Base-by-base conservation (phyloP, 2,888 invertebrate species). In the Microdon myrmicae region DNA sequence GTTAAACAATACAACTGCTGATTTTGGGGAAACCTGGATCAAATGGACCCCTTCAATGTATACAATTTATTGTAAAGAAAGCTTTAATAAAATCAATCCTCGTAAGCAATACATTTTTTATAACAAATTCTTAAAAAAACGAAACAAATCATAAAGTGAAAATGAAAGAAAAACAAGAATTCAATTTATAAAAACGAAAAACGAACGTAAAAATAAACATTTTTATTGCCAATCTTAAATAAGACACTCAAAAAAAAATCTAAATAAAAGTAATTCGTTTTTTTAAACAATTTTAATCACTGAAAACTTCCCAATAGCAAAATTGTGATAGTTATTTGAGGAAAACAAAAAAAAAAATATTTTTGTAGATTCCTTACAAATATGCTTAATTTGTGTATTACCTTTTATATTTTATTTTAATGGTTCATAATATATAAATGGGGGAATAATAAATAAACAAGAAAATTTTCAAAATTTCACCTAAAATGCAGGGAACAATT, bases 401-500 rank as follows among this genome's bases (percentile, higher is more conserved):
- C 49, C 44, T 61, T 49, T 53, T 35, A 41, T 23, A 31, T 43
- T 47, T 29, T 25, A 39, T 45, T 45, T 45, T 22, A 25, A 45
- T 34, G 49, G 32, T 61, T 49, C 39, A 26, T 55, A 32, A 19
- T 14, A 35, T n/a, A n/a, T n/a, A n/a, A n/a, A n/a, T n/a, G n/a
- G n/a, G n/a, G 38, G 38, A 37, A 25, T 43, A 12, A 34, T 23
- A 16, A 29, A 35, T 25, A 16, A 35, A 49, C 23, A 26, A 38
- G 28, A 61, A n/a, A 60, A 68, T 67, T 67, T 68, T 54, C 51
- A 67, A 67, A 67, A 61, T 56, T 58, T 47, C n/a, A 64, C 64
- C 39, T 59, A 66, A 54, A 44, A 68, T 68, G 68, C 68, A 68
- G 68, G 68, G 66, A 68, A 68, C 68, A 68, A 68, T 68, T 68